phyloP scores from a whole-genome alignment of 2,888 invertebrate genomes.

The Andrena trimmerana region DNA sequence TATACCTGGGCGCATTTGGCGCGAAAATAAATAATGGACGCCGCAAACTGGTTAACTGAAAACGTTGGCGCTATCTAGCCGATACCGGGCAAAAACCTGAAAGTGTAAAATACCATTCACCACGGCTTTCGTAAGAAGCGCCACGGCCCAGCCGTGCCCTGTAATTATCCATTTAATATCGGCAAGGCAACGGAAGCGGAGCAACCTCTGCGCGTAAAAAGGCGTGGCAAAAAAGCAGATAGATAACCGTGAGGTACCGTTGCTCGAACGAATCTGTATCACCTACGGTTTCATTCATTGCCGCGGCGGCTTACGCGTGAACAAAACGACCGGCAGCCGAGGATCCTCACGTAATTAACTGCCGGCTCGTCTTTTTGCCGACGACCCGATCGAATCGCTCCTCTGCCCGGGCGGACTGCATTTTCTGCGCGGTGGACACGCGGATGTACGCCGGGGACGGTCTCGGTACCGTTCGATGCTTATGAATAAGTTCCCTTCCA shows the following conservation, averaged over 20 bases:
- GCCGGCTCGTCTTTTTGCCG: conserved; percentile 12
- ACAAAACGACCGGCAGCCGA: conserved; percentile 32
- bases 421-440: neutral
- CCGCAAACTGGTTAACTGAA: conserved; percentile 4
- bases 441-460: neutral
- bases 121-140: conserved; percentile 2
- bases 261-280: conserved; percentile 65
- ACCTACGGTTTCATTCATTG: conserved; percentile 52
- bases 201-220: conserved; percentile 26
- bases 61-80: neutral
- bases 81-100: conserved; percentile 4
- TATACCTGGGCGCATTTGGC: neutral
- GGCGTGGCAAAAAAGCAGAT: conserved; percentile 44
- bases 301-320: conserved; percentile 18
- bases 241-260: conserved; percentile 62
- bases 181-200: conserved; percentile 23
- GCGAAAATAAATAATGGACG: neutral
- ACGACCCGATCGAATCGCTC: neutral
- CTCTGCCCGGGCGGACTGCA: neutral
- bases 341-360: conserved; percentile 58
- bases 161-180: conserved; percentile 54
- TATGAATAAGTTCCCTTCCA: conserved; percentile 30
- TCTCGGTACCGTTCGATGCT: conserved; percentile 55
- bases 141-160: conserved; percentile 17
- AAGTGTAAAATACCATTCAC: conserved; percentile 24